Evolutionary conservation across 2,888 invertebrate species (phyloP).

Genomic region (Ptilodon capucinus): DNA sequence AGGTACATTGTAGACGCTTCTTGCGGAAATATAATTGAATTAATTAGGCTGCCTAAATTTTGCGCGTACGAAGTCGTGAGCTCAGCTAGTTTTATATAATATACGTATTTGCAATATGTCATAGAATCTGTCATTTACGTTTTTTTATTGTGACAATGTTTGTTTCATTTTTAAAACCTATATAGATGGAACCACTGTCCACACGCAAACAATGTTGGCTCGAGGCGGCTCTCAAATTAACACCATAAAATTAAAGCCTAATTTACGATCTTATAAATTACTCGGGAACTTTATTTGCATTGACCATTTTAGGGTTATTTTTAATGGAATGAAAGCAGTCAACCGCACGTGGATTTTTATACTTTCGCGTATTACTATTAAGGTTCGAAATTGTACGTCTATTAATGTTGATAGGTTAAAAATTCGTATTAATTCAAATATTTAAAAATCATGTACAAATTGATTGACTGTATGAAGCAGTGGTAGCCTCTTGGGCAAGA

Average conservation of each 20-base stretch:
- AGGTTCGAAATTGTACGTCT: not conserved
- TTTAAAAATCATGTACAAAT: too few relatives aligned
- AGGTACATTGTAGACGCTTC: too few relatives aligned
- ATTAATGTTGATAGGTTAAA: too few relatives aligned
- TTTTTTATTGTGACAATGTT: too few relatives aligned
- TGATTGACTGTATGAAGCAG: too few relatives aligned
- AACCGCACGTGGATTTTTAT: not conserved
- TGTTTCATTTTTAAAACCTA: constrained; percentile 4
- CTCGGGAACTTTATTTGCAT: constrained; percentile 29
- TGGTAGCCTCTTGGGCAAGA: too few relatives aligned
- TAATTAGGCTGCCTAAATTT: too few relatives aligned
- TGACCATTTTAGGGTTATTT: constrained; percentile 21
- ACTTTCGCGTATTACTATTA: not conserved
- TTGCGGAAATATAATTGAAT: too few relatives aligned
- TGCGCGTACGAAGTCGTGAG: too few relatives aligned
- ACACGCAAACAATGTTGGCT: constrained; percentile 40
- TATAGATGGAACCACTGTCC: constrained; percentile 29
- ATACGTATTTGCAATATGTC: too few relatives aligned
- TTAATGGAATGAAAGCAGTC: constrained; percentile 10
- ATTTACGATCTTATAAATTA: constrained; percentile 53
- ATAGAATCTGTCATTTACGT: not conserved
- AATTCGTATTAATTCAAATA: too few relatives aligned
- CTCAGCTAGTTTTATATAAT: too few relatives aligned
- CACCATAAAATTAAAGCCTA: constrained; percentile 55
- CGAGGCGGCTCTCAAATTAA: constrained; percentile 50